Evolutionary conservation across 2,888 invertebrate species (phyloP), one percentile per base, ranked within the genome.

Genomic region (Odontocolon sp.): DNA sequence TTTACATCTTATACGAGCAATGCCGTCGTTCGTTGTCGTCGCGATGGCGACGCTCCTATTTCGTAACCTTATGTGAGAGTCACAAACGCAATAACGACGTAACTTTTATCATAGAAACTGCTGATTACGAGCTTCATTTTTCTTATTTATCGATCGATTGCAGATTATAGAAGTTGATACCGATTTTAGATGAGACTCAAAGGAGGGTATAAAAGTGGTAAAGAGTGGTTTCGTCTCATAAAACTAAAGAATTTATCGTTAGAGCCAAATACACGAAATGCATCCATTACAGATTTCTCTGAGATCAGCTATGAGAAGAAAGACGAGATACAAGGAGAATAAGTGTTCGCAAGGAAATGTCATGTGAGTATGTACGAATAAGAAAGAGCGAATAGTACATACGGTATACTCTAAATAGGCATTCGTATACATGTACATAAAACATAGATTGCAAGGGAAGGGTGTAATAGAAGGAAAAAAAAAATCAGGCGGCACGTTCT

Each of bases 331-430:
- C 47, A 67, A 14, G 82, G 82, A 78, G 80, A 77, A 82, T 77
- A 82, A 79, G 79, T 81, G 71, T 70, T 72, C 47, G 42, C 67
- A 63, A 74, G 78, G 80, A 85, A 85, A 85, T 85, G 85, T 84
- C 85, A 85, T 71, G 82, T 57, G 70, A 69, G 74, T 64, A 63
- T 77, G 31, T 70, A 54, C 70, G 70, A 70, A 76, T 70, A 61
- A 66, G 54, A 75, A 66, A 42, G 57, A 45, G 52, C 40, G 26
- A 54, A 50, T n/a, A n/a, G n/a, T n/a, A n/a, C n/a, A n/a, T n/a
- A 42, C 31, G 64, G 64, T 28, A 45, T 54, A 47, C 50, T 14
- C 36, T 4, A 28, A 42, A 23, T 54, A 6, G 23, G 18, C 45
- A 23, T 26, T 36, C n/a, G 11, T 18, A 18, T 6, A 40, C 21